Conservation (phyloP, 2,113 vertebrate species). For the Carettochelys insculpta region DNA sequence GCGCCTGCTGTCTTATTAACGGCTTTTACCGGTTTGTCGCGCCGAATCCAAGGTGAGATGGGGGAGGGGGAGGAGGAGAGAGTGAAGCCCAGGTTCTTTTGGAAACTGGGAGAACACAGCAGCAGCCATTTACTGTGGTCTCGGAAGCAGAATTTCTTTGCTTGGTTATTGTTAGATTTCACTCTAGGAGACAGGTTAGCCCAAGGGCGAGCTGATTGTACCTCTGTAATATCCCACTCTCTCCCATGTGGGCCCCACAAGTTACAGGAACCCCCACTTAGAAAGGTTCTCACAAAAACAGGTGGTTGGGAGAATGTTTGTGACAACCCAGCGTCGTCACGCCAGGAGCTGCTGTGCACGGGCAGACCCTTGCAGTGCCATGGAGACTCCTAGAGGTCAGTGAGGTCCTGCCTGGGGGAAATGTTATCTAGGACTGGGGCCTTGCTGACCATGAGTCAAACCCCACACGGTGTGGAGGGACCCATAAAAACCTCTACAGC, state of each 20-base stretch:
- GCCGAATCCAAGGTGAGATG: constrained; percentile 58
- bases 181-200: background rate
- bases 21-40: constrained; percentile 46
- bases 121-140: constrained; percentile 32
- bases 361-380: too few species aligned
- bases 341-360: too few species aligned
- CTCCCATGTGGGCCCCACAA: background rate
- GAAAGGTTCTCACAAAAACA: background rate
- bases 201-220: background rate
- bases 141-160: background rate
- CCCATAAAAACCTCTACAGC: background rate
- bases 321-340: too few species aligned
- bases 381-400: background rate
- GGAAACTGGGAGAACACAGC: background rate
- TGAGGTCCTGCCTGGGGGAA: background rate
- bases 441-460: background rate
- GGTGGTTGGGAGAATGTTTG: background rate
- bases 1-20: constrained; percentile 61
- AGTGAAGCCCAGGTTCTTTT: background rate
- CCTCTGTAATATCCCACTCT: background rate
- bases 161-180: background rate
- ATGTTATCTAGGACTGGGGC: background rate
- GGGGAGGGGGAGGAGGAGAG: constrained; percentile 10
- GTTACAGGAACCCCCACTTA: background rate
- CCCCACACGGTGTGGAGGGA: background rate